A percentile compares a stretch with the other conserved stretches of the same genome.
Conservation (phyloP, 2,113 vertebrate species). For the Ciconia boyciana region DNA sequence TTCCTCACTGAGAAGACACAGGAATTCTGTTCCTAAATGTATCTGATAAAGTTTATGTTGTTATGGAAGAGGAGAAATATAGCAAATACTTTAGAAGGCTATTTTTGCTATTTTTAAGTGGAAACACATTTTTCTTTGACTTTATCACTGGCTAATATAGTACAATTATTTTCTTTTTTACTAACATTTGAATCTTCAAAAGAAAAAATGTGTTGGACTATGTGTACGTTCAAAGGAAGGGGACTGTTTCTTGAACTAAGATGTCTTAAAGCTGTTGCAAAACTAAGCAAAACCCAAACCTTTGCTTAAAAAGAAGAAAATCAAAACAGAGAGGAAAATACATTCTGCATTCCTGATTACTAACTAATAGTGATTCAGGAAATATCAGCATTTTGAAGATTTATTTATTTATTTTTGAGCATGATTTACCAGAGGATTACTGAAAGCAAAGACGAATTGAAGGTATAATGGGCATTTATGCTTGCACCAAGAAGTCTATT, state of each 20-base stretch:
- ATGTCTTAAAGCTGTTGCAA: neutral
- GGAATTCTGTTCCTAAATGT: neutral
- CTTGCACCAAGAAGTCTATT: slow-evolving; percentile 32
- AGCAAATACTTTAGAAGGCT: neutral
- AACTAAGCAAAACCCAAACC: neutral
- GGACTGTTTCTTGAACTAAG: neutral
- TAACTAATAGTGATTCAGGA: neutral
- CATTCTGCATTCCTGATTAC: neutral
- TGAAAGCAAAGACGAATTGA: slow-evolving; percentile 19
- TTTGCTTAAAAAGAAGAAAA: neutral
- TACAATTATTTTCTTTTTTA: neutral
- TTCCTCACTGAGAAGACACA: neutral
- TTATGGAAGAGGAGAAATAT: neutral
- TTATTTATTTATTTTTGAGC: neutral
- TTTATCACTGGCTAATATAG: neutral
- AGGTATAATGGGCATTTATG: slow-evolving; percentile 38
- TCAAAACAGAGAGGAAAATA: neutral
- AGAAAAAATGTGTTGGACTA: neutral
- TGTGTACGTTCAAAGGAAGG: neutral
- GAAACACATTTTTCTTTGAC: neutral
- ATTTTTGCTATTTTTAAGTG: neutral
- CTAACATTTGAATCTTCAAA: neutral
- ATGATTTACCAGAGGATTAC: slow-evolving; percentile 23
- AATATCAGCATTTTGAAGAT: neutral
- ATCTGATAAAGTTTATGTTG: slow-evolving; percentile 32